These are phyloP conservation scores for Sphecodes monilicornis DNA, from an alignment of 2,888 invertebrate species.

Conservation along the genomic window DNA sequence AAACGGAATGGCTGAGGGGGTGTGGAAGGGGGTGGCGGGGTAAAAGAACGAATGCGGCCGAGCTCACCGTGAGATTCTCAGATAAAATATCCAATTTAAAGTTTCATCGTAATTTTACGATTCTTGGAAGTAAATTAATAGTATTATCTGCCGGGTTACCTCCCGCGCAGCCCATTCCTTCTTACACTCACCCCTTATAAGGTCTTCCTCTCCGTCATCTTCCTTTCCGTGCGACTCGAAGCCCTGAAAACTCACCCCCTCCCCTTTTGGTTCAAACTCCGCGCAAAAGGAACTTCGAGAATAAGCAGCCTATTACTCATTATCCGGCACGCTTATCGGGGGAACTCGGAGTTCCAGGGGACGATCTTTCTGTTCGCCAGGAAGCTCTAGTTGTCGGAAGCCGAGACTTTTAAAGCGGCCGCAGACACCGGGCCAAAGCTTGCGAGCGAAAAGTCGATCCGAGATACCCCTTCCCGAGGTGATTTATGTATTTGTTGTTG, in stretches of 20 bases:
- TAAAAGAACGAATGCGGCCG: conserved; percentile 40
- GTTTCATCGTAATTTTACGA: conserved; percentile 83
- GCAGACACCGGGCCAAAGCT: not conserved
- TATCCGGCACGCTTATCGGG: conserved; percentile 72
- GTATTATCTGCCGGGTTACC: conserved; percentile 77
- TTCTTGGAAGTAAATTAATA: conserved; percentile 83
- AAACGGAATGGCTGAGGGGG: not conserved
- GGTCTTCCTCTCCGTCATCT: not conserved
- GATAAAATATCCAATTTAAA: conserved; percentile 82
- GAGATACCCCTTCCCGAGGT: conserved; percentile 1
- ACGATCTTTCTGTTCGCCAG: conserved; percentile 43
- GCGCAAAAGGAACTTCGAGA: conserved; percentile 75
- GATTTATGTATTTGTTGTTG: conserved; percentile 30
- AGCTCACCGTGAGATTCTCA: conserved; percentile 72
- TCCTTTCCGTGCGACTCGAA: conserved; percentile 10
- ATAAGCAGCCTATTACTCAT: conserved; percentile 82
- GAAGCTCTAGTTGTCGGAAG: conserved; percentile 44
- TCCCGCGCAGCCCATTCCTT: not conserved
- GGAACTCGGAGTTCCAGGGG: conserved; percentile 45
- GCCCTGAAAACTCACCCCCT: not conserved
- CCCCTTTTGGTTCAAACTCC: conserved; percentile 10
- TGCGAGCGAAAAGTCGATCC: conserved; percentile 11
- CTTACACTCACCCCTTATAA: not conserved
- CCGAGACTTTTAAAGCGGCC: conserved; percentile 23
- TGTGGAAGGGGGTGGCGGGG: not conserved